These are phyloP conservation scores for Drosophila tsacasi DNA, from an alignment of 1,140 invertebrate genomes.

Conservation along the genomic window DNA sequence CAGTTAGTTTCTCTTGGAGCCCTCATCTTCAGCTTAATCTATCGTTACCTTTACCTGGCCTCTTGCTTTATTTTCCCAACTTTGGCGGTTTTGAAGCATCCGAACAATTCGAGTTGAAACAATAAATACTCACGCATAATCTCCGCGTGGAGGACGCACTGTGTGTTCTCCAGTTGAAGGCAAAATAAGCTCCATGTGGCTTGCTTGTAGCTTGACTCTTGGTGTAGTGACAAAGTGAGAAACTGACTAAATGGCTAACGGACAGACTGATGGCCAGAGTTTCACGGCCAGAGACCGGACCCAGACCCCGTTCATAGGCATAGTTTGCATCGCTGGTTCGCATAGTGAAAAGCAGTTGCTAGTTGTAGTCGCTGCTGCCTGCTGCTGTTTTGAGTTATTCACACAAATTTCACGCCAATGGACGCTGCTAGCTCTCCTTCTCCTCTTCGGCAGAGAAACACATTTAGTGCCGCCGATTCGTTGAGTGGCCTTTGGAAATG, in stretches of 20 bases:
- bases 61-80: constrained; percentile 2
- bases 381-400: constrained; percentile 62
- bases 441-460: constrained; percentile 21
- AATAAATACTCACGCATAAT: constrained; percentile 77
- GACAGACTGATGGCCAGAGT: constrained; percentile 39
- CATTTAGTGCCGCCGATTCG: constrained; percentile 60
- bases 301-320: constrained; percentile 60
- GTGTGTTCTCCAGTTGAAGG: constrained; percentile 45
- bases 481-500: constrained; percentile 71
- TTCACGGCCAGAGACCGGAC: constrained; percentile 67
- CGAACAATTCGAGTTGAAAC: constrained; percentile 61
- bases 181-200: constrained; percentile 49
- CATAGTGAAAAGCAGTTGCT: constrained; percentile 64
- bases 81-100: constrained; percentile 33
- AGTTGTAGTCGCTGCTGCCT: constrained; percentile 22
- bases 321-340: constrained; percentile 51
- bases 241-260: constrained; percentile 15
- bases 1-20: constrained; percentile 13
- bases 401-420: constrained; percentile 81
- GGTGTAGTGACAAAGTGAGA: constrained; percentile 15
- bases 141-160: constrained; percentile 45
- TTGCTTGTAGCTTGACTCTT: constrained; percentile 10
- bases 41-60: background rate
- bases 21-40: background rate
- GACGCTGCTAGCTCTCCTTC: constrained; percentile 22